phyloP scores from a whole-genome alignment of 2,888 invertebrate species.

The Eubasilissa splendida region DNA sequence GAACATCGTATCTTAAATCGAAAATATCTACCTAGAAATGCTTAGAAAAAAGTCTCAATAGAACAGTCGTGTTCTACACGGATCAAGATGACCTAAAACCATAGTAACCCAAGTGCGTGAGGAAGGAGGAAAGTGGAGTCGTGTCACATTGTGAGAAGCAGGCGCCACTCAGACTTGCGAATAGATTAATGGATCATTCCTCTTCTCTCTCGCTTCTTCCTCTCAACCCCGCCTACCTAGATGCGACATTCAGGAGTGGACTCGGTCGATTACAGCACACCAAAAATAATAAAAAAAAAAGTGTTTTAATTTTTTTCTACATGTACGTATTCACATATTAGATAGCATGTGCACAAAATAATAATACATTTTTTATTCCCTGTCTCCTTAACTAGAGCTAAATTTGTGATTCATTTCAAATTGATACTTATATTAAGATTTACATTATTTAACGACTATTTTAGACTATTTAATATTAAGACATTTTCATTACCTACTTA shows the following conservation, averaged over 20 bases:
- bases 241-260: conserved; percentile 40
- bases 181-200: conserved; percentile 89
- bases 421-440: too few species aligned
- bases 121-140: conserved; percentile 22
- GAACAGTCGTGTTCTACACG: conserved; percentile 24
- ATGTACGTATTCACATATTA: too few species aligned
- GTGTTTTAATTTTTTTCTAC: too few species aligned
- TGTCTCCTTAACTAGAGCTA: too few species aligned
- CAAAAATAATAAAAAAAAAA: too few species aligned
- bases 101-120: conserved; percentile 1
- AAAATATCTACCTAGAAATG: not conserved
- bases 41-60: conserved; percentile 17
- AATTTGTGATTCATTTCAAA: too few species aligned
- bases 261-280: too few species aligned
- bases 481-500: too few species aligned
- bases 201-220: conserved; percentile 73
- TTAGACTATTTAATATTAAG: too few species aligned
- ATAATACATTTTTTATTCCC: too few species aligned
- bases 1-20: not conserved
- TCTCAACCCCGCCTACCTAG: conserved; percentile 59
- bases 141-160: conserved; percentile 60
- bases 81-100: conserved; percentile 11
- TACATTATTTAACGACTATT: too few species aligned
- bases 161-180: conserved; percentile 86
- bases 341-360: too few species aligned